Conservation (phyloP, 1,140 invertebrate species). For the Dryas iulia region DNA sequence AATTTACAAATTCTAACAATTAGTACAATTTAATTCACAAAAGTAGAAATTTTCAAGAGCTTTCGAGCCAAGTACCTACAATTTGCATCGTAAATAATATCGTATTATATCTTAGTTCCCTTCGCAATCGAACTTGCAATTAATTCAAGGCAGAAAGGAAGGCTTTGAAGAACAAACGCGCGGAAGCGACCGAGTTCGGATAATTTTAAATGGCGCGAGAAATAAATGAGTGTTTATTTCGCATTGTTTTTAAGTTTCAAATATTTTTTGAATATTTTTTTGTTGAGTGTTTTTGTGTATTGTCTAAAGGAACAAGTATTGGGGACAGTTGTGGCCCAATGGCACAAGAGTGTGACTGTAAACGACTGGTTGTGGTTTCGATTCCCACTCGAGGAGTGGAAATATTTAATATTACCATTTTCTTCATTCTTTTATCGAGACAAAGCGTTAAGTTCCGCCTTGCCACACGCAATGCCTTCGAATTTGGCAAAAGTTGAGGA, state of each 20-base stretch:
- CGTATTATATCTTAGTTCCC: slow-evolving; percentile 21
- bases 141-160: slow-evolving; percentile 37
- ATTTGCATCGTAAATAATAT: slow-evolving; percentile 31
- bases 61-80: neutral
- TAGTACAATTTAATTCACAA: neutral
- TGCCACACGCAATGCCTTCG: too few species aligned
- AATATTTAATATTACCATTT: too few species aligned
- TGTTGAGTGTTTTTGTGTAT: neutral
- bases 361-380: too few species aligned
- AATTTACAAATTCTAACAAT: neutral
- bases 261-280: neutral
- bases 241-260: slow-evolving; percentile 7
- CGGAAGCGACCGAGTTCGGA: slow-evolving; percentile 32
- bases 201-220: slow-evolving; percentile 34
- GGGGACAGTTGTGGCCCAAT: too few species aligned
- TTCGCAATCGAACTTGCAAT: slow-evolving; percentile 37
- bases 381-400: too few species aligned
- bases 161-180: slow-evolving; percentile 37
- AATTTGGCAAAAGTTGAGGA: too few species aligned
- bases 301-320: too few species aligned
- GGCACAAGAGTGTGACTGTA: too few species aligned
- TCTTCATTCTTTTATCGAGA: too few species aligned
- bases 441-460: too few species aligned
- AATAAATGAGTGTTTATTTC: slow-evolving; percentile 20
- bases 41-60: neutral